Percentiles rank a stretch among this genome's conserved stretches.
phyloP scores from a whole-genome alignment of 1,140 invertebrate species.

The Tyrophagus putrescentiae region DNA sequence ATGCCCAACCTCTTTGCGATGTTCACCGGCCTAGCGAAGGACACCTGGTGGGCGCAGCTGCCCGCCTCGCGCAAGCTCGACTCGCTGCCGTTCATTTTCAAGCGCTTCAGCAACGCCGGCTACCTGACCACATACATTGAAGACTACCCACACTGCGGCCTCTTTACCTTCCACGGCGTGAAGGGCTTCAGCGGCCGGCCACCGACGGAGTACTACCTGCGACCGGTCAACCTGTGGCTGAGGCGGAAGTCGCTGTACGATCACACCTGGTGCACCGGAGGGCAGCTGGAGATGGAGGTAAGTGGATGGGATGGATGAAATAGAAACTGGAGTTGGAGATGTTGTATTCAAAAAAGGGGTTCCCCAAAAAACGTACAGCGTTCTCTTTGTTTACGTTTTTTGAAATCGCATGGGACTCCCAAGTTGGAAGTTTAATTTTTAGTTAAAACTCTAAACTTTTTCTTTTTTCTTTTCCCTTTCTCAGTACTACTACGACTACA shows the following conservation, averaged over 20 bases:
- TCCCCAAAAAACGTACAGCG: neutral
- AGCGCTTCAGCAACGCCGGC: constrained; percentile 25
- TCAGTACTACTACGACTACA: neutral
- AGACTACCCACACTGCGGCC: constrained; percentile 25
- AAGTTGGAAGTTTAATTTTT: too few species aligned
- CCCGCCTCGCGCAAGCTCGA: constrained; percentile 21
- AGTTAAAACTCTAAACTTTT: too few species aligned
- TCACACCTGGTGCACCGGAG: neutral
- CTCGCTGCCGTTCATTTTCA: constrained; percentile 27
- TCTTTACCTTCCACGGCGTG: constrained; percentile 27
- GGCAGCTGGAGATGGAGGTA: constrained; percentile 5
- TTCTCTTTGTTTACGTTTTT: too few species aligned
- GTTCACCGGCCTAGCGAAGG: constrained; percentile 29
- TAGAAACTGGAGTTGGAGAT: too few species aligned
- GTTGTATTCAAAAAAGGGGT: too few species aligned
- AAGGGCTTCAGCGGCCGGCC: constrained; percentile 26
- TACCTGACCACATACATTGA: constrained; percentile 28
- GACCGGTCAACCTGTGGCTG: neutral
- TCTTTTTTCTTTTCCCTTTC: too few species aligned
- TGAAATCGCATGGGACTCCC: too few species aligned
- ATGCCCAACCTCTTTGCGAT: constrained; percentile 35
- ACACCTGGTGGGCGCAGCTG: constrained; percentile 14
- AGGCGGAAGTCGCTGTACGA: neutral
- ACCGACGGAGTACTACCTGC: constrained; percentile 30
- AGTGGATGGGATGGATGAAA: neutral